Base-by-base conservation (phyloP, 30 jellyfish, hydroid and myxozoan species). In the Rhopilema esculentum region DNA sequence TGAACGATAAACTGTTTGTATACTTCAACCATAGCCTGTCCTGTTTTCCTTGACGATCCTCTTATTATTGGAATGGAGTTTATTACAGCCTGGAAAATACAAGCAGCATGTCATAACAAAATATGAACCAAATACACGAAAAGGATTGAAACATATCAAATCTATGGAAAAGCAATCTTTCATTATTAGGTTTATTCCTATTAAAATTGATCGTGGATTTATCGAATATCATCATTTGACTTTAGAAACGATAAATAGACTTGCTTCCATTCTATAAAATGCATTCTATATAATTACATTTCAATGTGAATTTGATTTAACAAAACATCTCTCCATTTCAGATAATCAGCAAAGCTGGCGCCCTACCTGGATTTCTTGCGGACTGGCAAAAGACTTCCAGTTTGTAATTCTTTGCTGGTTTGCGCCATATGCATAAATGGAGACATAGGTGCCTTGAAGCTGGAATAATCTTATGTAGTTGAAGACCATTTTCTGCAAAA, bases 301-400 rank as follows among this genome's bases (percentile, higher is more conserved):
- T n/a, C n/a, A n/a, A n/a, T n/a, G n/a, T n/a, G n/a, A n/a, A n/a
- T n/a, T n/a, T n/a, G n/a, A n/a, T n/a, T n/a, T n/a, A n/a, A n/a
- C n/a, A n/a, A n/a, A n/a, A n/a, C n/a, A n/a, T n/a, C n/a, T n/a
- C n/a, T n/a, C n/a, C n/a, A n/a, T n/a, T n/a, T n/a, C n/a, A n/a
- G n/a, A n/a, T n/a, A n/a, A n/a, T n/a, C n/a, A n/a, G n/a, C n/a
- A n/a, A n/a, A n/a, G n/a, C n/a, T n/a, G n/a, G n/a, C n/a, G n/a
- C n/a, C 66, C 49, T 67, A 89, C 97, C 89, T 89, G 97, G 16
- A 89, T 72, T 22, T 89, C 97, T 26, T 72, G 88, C 4, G 97
- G 92, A 72, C 97, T 81, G 19, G 82, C 74, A 72, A 91, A 91
- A 31, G 89, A 69, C 53, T 76, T 77, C 97, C 97, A 91, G 29